Base-by-base conservation (phyloP, 2,888 invertebrate species). In the Ichneumoninae sp. region DNA sequence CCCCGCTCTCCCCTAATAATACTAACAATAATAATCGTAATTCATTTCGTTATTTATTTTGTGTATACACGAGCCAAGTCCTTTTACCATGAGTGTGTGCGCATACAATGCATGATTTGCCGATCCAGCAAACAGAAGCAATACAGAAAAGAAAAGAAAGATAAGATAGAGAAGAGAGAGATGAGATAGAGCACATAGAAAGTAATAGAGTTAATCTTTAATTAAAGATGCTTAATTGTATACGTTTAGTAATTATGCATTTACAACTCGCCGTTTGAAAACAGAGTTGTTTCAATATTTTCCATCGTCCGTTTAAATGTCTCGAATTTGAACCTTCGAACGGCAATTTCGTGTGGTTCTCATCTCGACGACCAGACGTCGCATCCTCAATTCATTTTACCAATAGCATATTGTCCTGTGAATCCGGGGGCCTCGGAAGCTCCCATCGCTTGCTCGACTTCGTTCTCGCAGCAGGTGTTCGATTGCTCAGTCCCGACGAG, bases 391-490 rank as follows among this genome's bases (percentile, higher is more conserved):
- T n/a, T 7, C 3, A 16, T 33, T 30, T 63, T 30, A 33, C 63
- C 63, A 63, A n/a, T 63, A n/a, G 63, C 13, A 63, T 5, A 4
- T 16, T 33, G 16, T 63, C 26, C 7, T n/a, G 33, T 63, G 30
- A 33, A 63, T 63, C 7, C 4, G 5, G 63, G 44, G 16, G 44
- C 16, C 69, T 52, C 81, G 84, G 84, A 81, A 84, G 81, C 84
- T 57, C 26, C 2, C 3, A 13, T 33, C 76, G 66, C 50, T 65
- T 44, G 73, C 77, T 26, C 33, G 73, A 73, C 63, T 69, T 52
- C 74, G 69, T 73, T 69, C 63, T 63, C 84, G 2, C 84, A 84
- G 84, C 84, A 44, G 84, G 84, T 63, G 77, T 26, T 54, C 54
- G 69, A 81, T 83, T 60, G 60, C 50, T 52, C 50, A 4, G 26